These are phyloP conservation scores for Ptycholaimellus sp. DNA, from an alignment of 2,888 invertebrate species.

Conservation along the genomic window DNA sequence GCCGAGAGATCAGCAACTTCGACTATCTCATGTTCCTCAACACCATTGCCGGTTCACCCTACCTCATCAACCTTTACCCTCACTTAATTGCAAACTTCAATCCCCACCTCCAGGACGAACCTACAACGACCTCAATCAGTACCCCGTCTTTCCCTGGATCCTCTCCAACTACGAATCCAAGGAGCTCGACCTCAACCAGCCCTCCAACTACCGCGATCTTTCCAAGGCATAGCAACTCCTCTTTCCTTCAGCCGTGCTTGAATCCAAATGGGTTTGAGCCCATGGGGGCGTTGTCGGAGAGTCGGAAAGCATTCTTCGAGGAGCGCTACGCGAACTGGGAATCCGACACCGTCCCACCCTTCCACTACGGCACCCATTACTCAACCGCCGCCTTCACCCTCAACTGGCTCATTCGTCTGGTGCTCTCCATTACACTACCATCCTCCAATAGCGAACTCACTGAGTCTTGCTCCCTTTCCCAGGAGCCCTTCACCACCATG, in stretches of 20 bases:
- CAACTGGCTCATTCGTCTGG: slow-evolving; percentile 88
- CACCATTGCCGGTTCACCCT: slow-evolving; percentile 91
- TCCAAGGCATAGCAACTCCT: slow-evolving; percentile 45
- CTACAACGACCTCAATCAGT: slow-evolving; percentile 96
- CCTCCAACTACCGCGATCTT: slow-evolving; percentile 86
- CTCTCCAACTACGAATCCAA: slow-evolving; percentile 90
- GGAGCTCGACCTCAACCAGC: slow-evolving; percentile 77
- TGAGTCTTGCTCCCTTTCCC: slow-evolving; percentile 17
- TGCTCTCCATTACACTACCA: no score
- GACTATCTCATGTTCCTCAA: slow-evolving; percentile 99
- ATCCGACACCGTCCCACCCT: slow-evolving; percentile 89
- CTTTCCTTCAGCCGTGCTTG: neutral
- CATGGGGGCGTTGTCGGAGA: slow-evolving; percentile 86
- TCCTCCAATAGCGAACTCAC: no score
- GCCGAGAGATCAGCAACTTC: slow-evolving; percentile 94
- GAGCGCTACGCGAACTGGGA: slow-evolving; percentile 93
- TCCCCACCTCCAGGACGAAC: no score
- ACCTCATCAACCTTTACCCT: no score
- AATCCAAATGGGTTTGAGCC: slow-evolving; percentile 39
- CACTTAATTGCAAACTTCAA: no score
- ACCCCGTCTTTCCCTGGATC: slow-evolving; percentile 98
- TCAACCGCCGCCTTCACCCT: slow-evolving; percentile 93
- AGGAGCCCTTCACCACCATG: slow-evolving; percentile 99
- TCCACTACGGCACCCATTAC: slow-evolving; percentile 99
- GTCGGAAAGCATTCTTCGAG: slow-evolving; percentile 79